Evolutionary conservation across 2,888 invertebrate species (phyloP), one percentile per base, ranked within the genome.

Genomic region (Junonia oenone): DNA sequence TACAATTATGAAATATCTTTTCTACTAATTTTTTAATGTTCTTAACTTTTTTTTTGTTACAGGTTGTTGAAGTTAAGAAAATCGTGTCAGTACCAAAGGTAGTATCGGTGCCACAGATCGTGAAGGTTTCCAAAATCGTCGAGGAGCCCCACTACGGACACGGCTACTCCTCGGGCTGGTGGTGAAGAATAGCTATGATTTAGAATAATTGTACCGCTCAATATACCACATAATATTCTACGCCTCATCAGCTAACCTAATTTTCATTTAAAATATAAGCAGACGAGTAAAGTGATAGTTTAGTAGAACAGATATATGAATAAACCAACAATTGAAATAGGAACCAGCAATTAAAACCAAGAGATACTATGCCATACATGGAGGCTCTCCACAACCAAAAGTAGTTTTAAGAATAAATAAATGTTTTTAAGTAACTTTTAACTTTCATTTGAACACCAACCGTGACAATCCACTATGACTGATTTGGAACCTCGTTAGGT

Each of bases 61-160:
- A 72, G 72, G 63, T 72, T 40, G 69, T 80, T 14, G 63, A 76
- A 17, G 71, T 75, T 27, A 73, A 71, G 64, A 78, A 73, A 62
- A 38, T 79, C 15, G 74, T 79, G 35, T 72, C 79, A 0, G 71
- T 77, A 11, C 82, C 80, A 13, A 74, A 71, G 58, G 72, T 78
- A 55, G 74, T 77, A 46, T 72, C 78, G 2, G 74, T 75, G 6
- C 77, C 83, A 9, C 69, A 71, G 61, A 64, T 72, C 49, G 73
- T 76, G 63, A 68, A 68, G 58, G 71, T 71, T 33, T 66, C 70
- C 51, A 73, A 71, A 61, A 64, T 71, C 46, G 72, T 81, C 56
- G 67, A 68, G 43, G 69, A 68, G 29, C 71, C 72, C 6, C 63
- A 66, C 55, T 75, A 68, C 38, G 58, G 58, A 6, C 52, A 53